Evolutionary conservation across 2,113 vertebrate species (phyloP).

Genomic region (Chascanopsetta lugubris): DNA sequence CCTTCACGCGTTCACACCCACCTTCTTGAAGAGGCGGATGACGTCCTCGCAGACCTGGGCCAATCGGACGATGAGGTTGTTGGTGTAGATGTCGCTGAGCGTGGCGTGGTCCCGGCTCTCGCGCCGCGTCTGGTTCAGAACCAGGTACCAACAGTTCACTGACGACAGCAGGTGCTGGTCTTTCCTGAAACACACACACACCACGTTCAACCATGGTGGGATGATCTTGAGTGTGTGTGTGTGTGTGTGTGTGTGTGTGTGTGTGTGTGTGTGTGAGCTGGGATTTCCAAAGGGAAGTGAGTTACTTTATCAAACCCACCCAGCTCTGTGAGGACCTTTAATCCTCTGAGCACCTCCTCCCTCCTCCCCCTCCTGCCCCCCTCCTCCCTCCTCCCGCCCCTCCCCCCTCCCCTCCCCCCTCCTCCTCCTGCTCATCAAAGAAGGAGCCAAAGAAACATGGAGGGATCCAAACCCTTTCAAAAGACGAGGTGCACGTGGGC

Average conservation of each 20-base stretch:
- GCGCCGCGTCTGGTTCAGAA: constrained; percentile 93
- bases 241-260: too few relatives aligned
- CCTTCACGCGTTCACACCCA: constrained; percentile 71
- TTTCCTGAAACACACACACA: constrained; percentile 82
- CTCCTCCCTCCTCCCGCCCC: too few relatives aligned
- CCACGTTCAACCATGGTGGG: too few relatives aligned
- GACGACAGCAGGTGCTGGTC: constrained; percentile 97
- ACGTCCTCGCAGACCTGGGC: constrained; percentile 97
- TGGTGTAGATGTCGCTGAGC: constrained; percentile 96
- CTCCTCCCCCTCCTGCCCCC: too few relatives aligned
- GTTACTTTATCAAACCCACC: constrained; percentile 57
- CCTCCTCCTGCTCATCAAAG: constrained; percentile 74
- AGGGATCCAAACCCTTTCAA: constrained; percentile 69
- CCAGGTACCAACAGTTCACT: constrained; percentile 98
- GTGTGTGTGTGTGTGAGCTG: constrained; percentile 60
- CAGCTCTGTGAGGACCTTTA: constrained; percentile 62
- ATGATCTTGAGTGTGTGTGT: too few relatives aligned
- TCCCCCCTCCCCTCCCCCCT: too few relatives aligned
- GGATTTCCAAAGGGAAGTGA: constrained; percentile 70
- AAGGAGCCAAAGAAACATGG: constrained; percentile 58
- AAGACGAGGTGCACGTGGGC: constrained; percentile 48
- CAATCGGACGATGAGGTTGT: constrained; percentile 95
- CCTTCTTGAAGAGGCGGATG: constrained; percentile 98
- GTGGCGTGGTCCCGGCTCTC: constrained; percentile 97
- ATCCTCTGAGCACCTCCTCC: constrained; percentile 64